Evolutionary conservation across 1,140 invertebrate species (phyloP), one percentile per base, ranked within the genome.

Genomic region (Antheraea mylitta): DNA sequence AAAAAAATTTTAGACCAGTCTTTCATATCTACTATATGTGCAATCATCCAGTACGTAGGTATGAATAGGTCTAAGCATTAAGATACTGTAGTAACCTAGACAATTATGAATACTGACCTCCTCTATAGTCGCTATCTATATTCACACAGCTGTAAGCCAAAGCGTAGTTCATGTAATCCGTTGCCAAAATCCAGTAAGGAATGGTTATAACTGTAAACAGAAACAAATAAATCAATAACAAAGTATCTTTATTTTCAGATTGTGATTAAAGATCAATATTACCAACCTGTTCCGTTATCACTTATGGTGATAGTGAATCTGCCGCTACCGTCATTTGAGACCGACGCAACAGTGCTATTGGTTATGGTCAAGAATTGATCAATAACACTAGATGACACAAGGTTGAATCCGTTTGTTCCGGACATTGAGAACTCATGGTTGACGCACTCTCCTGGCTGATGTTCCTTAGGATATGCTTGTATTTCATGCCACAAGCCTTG

Each of bases 111-210:
- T n/a, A 72, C 69, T 74, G 66, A 85, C 83, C 70, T 77, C 65
- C 61, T 80, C 79, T 80, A 45, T 53, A 78, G 36, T 79, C 72
- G 3, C 9, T 65, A 11, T 73, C 62, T 4, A 80, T 64, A 45
- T 89, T 79, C 0, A 75, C 72, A 70, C 88, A 90, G 58, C 82
- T 80, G 63, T 90, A 90, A 0, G 80, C 85, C 4, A 90, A 68
- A 0, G 87, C 83, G 30, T 86, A 88, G n/a, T 70, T 66, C 0
- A 30, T 60, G 60, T 90, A 90, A 45, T 90, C 78, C 8, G 82
- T 86, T 9, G 53, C 68, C 48, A 90, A 30, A 19, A 90, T 82
- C 85, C 86, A 87, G 45, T 79, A 84, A 3, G 80, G 78, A 48
- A 81, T 74, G 9, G 61, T 65, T 1, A 76, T 61, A 18, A 30